Evolutionary conservation across 2,797 vertebrate species (phyloP), one percentile per base, ranked within the genome.

Genomic region (Pitangus sulphuratus): DNA sequence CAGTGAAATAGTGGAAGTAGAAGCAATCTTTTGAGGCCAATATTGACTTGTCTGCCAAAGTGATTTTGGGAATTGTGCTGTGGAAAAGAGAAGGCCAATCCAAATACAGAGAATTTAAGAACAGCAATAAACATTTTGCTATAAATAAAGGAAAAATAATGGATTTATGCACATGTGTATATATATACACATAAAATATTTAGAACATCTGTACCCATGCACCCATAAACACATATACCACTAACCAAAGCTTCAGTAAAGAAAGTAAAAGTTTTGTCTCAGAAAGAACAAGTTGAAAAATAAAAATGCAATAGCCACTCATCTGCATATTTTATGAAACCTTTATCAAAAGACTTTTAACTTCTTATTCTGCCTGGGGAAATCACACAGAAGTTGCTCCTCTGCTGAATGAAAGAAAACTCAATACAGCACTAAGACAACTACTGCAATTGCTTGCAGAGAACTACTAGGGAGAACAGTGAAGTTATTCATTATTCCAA

Each of bases 291-390:
- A 45, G 19, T 2, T 54, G 44, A 54, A 79, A 86, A 80, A 50
- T 28, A 25, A 60, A 89, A 53, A 5, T 40, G 12, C 47, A 39
- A 3, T 3, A 51, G 44, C 9, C 42, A 37, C 28, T 84, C 35
- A 45, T 14, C 28, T 58, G 26, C 8, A 3, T 2, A 33, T 31
- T 69, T 40, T 58, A 30, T 10, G 5, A 89, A 84, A 71, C 5
- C 5, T 19, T 42, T 33, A 24, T n/a, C 4, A 15, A 77, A 35
- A 64, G 8, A 0, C 0, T 31, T 3, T 48, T 31, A 8, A 8
- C 31, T 71, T 80, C 35, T 4, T 54, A 0, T 62, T 80, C n/a
- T 10, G 31, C 10, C 21, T 76, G 35, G 15, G 20, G 24, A 58
- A 45, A 12, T 17, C 25, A 37, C 68, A 31, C 3, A 0, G 1